Evolutionary conservation across 1,140 invertebrate species (phyloP).

Genomic region (Venturia canescens): DNA sequence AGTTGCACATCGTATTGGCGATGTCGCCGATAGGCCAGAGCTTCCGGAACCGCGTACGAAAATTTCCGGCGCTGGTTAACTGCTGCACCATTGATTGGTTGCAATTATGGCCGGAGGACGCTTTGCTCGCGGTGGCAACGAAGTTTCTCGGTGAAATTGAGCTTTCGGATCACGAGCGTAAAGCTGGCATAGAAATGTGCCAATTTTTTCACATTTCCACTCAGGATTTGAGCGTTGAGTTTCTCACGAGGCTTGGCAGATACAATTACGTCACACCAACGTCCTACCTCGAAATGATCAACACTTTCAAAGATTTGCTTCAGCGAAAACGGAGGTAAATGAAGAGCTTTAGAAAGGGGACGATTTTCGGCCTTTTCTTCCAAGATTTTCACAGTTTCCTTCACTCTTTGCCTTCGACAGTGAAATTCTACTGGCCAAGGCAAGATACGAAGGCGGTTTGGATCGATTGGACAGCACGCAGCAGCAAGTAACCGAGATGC

Average conservation of each 20-base stretch:
- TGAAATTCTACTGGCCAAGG: slow-evolving; percentile 81
- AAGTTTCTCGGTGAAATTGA: slow-evolving; percentile 93
- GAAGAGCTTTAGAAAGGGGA: slow-evolving; percentile 29
- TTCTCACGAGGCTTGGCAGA: slow-evolving; percentile 83
- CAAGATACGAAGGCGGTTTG: slow-evolving; percentile 91
- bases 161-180: slow-evolving; percentile 83
- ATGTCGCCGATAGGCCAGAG: slow-evolving; percentile 95
- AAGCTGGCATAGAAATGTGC: slow-evolving; percentile 90
- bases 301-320: slow-evolving; percentile 92
- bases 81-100: slow-evolving; percentile 99
- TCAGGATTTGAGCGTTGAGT: slow-evolving; percentile 85
- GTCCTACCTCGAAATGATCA: slow-evolving; percentile 95
- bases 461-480: slow-evolving; percentile 91
- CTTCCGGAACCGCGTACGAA: slow-evolving; percentile 91
- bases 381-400: too few relatives aligned
- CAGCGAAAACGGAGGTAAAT: slow-evolving; percentile 82
- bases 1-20: slow-evolving; percentile 93
- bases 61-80: slow-evolving; percentile 96
- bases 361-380: not conserved
- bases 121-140: slow-evolving; percentile 92
- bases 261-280: slow-evolving; percentile 96
- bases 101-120: slow-evolving; percentile 95
- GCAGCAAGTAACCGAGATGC: slow-evolving; percentile 90
- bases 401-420: slow-evolving; percentile 65
- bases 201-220: slow-evolving; percentile 94